Conservation (phyloP, 1,140 invertebrate species). For the Oncopodura yosiiana region DNA sequence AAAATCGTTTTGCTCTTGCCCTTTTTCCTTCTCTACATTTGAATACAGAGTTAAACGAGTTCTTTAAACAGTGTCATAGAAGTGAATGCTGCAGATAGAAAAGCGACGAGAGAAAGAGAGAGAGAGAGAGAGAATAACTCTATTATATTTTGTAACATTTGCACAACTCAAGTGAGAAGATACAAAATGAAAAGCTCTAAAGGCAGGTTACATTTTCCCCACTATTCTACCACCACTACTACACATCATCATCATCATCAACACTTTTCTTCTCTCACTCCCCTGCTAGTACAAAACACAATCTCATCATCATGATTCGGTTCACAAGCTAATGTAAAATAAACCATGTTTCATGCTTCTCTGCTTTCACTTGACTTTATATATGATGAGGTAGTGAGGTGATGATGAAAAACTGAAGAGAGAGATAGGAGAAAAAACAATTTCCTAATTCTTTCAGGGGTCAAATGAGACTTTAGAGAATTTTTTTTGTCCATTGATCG, state of each 20-base stretch:
- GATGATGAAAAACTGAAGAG: too few relatives aligned
- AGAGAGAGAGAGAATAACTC: constrained; percentile 5
- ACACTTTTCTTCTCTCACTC: constrained; percentile 16
- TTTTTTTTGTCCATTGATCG: too few relatives aligned
- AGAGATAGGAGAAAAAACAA: too few relatives aligned
- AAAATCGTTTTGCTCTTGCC: neutral
- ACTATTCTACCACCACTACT: too few relatives aligned
- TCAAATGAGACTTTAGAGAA: too few relatives aligned
- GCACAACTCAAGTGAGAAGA: neutral
- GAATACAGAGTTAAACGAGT: too few relatives aligned
- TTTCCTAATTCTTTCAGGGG: too few relatives aligned
- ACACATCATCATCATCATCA: constrained; percentile 18
- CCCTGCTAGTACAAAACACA: neutral
- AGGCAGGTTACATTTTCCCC: neutral
- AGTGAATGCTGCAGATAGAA: neutral
- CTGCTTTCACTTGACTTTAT: constrained; percentile 8
- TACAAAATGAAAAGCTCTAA: neutral
- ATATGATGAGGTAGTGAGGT: too few relatives aligned
- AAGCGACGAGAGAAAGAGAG: neutral
- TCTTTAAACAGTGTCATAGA: neutral
- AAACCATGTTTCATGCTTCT: constrained; percentile 30
- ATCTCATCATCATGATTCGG: constrained; percentile 15
- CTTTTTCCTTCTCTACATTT: too few relatives aligned
- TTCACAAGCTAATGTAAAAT: constrained; percentile 33
- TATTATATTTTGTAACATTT: constrained; percentile 3